Conservation (phyloP, 2,113 vertebrate genomes). For the Acrocephalus kingi region DNA sequence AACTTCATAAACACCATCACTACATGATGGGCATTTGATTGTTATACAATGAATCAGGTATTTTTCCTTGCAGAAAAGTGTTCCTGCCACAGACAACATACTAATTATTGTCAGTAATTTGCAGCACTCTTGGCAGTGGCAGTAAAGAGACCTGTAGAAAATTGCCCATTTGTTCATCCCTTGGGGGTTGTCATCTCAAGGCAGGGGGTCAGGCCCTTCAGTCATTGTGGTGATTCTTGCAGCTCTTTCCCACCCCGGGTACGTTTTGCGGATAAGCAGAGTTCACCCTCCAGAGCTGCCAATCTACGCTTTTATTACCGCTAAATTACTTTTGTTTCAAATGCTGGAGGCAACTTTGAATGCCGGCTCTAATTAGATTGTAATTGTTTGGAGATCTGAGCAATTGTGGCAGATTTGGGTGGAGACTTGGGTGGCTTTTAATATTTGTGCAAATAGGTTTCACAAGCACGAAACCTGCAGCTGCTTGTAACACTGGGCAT, state of each 20-base stretch:
- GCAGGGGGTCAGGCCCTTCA: slow-evolving; percentile 39
- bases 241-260: background rate
- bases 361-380: slow-evolving; percentile 58
- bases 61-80: slow-evolving; percentile 1
- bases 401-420: slow-evolving; percentile 41
- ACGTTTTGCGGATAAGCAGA: background rate
- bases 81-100: slow-evolving; percentile 25
- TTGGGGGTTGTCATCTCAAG: slow-evolving; percentile 38
- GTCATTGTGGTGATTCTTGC: background rate
- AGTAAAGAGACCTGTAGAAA: slow-evolving; percentile 27
- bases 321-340: slow-evolving; percentile 69
- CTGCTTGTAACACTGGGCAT: background rate
- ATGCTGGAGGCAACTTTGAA: slow-evolving; percentile 64
- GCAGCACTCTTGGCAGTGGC: slow-evolving; percentile 12
- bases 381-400: slow-evolving; percentile 57
- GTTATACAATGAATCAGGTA: slow-evolving; percentile 12
- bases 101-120: slow-evolving; percentile 56
- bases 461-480: background rate
- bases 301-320: slow-evolving; percentile 60
- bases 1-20: background rate
- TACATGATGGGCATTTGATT: background rate
- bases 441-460: background rate
- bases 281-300: slow-evolving; percentile 57
- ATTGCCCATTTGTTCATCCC: slow-evolving; percentile 40
- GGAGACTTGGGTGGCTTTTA: background rate